Conservation (phyloP, 53 echinoderm and acorn worm species). For the Hippasteria phrygiana region DNA sequence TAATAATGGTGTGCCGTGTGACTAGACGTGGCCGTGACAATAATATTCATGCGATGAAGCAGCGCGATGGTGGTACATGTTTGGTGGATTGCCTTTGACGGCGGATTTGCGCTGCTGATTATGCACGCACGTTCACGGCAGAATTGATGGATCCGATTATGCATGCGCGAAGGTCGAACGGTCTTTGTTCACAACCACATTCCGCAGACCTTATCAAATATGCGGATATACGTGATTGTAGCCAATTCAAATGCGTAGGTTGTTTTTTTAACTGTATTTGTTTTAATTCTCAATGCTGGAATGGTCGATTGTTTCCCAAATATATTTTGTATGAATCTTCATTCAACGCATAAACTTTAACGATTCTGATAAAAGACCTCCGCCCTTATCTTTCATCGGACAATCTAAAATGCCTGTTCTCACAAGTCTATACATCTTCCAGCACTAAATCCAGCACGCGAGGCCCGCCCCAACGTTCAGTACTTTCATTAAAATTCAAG, state of each 20-base stretch:
- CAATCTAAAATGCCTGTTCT: neutral
- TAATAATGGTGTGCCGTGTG: neutral
- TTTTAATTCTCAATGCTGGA: neutral
- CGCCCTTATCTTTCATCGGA: neutral
- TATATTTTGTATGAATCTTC: neutral
- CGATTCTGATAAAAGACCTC: neutral
- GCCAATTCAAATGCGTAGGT: neutral
- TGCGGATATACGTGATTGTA: conserved; percentile 1
- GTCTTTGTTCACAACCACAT: conserved; percentile 55
- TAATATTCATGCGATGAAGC: neutral
- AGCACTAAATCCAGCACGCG: conserved; percentile 65
- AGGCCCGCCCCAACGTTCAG: conserved; percentile 68
- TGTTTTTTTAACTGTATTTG: neutral
- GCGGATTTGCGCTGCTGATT: conserved; percentile 31
- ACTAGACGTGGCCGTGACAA: neutral
- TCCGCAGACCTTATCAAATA: conserved; percentile 39
- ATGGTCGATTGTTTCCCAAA: neutral
- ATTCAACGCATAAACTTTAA: neutral
- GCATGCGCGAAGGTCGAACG: conserved; percentile 41
- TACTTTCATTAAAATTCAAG: conserved; percentile 40
- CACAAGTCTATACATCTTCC: neutral
- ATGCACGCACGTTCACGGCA: conserved; percentile 25
- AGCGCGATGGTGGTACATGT: conserved; percentile 1
- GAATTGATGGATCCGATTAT: conserved; percentile 36
- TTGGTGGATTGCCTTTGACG: conserved; percentile 3